Evolutionary conservation across 2,888 invertebrate genomes (phyloP).

Genomic region (Leptinotarsa tumamoca): DNA sequence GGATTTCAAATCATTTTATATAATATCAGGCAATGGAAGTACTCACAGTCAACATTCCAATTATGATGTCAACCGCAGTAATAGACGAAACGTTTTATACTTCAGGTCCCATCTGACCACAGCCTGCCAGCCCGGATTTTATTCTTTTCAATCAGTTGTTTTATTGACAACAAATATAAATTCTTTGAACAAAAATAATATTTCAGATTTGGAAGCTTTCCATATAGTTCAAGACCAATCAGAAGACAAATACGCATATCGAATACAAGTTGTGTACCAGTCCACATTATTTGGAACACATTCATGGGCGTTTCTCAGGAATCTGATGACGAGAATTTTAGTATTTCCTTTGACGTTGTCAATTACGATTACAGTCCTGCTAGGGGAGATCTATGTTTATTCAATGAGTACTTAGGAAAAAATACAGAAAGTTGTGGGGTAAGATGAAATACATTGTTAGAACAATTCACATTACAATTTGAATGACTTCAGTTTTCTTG

Average conservation of each 20-base stretch:
- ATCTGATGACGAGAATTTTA: slow-evolving; percentile 32
- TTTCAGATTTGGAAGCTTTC: slow-evolving; percentile 50
- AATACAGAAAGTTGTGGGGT: slow-evolving; percentile 45
- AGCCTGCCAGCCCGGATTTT: no score
- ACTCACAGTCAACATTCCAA: no score
- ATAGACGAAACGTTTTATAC: no score
- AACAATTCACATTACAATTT: no score
- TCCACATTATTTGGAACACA: slow-evolving; percentile 51
- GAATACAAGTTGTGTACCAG: slow-evolving; percentile 51
- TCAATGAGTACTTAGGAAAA: slow-evolving; percentile 43
- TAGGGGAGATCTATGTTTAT: slow-evolving; percentile 35
- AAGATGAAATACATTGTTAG: neutral
- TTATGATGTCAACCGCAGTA: no score
- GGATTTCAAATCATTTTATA: no score
- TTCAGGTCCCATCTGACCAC: no score
- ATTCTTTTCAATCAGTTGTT: no score
- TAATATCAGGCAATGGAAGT: no score
- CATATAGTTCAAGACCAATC: slow-evolving; percentile 40
- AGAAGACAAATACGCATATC: slow-evolving; percentile 46
- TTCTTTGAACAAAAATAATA: neutral
- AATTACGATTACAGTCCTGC: slow-evolving; percentile 24
- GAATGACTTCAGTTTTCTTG: no score
- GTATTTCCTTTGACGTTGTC: slow-evolving; percentile 38
- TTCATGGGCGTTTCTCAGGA: slow-evolving; percentile 37
- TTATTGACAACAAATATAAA: no score